Evolutionary conservation across 1,140 invertebrate genomes (phyloP), one percentile per base, ranked within the genome.

Genomic region (Zaprionus taronus): DNA sequence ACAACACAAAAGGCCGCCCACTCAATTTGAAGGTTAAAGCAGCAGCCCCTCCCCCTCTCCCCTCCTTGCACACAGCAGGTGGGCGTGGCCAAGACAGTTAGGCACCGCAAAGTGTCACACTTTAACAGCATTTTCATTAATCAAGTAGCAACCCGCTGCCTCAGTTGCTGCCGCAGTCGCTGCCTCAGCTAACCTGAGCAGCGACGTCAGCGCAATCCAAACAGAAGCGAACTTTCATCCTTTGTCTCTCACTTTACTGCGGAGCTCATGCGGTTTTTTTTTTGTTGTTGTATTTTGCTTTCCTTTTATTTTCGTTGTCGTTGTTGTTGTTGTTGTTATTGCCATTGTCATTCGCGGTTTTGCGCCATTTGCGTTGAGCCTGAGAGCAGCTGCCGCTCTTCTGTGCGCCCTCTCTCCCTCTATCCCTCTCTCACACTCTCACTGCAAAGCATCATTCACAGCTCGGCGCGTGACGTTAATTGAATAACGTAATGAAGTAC

Each of bases 91-190:
- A 77, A 69, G 70, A 76, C 83, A 80, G 79, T 80, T 83, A 74
- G 80, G 79, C 79, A 80, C 83, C 83, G 80, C 83, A 87, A 87
- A 87, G 80, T 87, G 83, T 87, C 83, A 87, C 80, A 87, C 80
- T 87, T 87, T 87, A 89, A 87, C 83, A 83, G 79, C 77, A 83
- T 87, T 87, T 87, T 87, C 83, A 87, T 87, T 87, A 87, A 87
- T 87, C 83, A 87, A 87, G 73, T 80, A 55, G 70, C 72, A 68
- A 69, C 34, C 65, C 71, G 63, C 62, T 51, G 60, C 60, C 73
- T 38, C 57, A 34, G 22, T 64, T 64, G 22, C 22, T 26, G 24
- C 24, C 24, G 34, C 72, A 0, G 41, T 17, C n/a, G 41, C 38
- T 44, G 38, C 5, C 38, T 44, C 5, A 5, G 47, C 47, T 24